These are phyloP conservation scores for Orbicella faveolata DNA, from an alignment of 64 coral and sea anemone species.

Conservation along the genomic window DNA sequence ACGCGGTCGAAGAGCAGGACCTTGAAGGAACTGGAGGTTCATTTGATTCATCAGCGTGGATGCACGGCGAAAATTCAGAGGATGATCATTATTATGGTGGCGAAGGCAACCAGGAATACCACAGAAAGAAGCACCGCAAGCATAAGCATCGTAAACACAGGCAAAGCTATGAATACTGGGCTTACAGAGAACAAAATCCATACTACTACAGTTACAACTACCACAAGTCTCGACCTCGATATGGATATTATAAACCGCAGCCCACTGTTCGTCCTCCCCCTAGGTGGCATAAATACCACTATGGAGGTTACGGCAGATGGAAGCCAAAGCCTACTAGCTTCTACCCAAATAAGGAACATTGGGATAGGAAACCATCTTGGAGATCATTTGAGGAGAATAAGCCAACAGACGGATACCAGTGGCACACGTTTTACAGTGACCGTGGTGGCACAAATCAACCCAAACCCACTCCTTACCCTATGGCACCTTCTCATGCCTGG, in stretches of 20 bases:
- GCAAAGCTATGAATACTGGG: slow-evolving; percentile 37
- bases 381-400: background rate
- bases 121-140: slow-evolving; percentile 11
- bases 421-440: background rate
- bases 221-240: background rate
- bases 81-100: slow-evolving; percentile 32
- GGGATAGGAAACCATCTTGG: background rate
- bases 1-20: background rate
- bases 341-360: background rate
- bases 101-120: slow-evolving; percentile 10
- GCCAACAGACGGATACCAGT: background rate
- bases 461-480: background rate
- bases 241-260: background rate
- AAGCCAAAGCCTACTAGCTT: background rate
- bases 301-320: background rate
- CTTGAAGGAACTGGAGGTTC: slow-evolving; percentile 11
- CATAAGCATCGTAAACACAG: slow-evolving; percentile 21
- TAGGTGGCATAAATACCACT: background rate
- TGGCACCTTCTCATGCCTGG: background rate
- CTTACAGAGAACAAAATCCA: slow-evolving; percentile 5
- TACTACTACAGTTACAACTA: slow-evolving; percentile 25
- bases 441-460: background rate
- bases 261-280: background rate
- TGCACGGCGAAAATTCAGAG: background rate
- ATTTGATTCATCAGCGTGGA: slow-evolving; percentile 6